Conservation (phyloP, 2,113 vertebrate genomes). For the Dicaeum eximium region DNA sequence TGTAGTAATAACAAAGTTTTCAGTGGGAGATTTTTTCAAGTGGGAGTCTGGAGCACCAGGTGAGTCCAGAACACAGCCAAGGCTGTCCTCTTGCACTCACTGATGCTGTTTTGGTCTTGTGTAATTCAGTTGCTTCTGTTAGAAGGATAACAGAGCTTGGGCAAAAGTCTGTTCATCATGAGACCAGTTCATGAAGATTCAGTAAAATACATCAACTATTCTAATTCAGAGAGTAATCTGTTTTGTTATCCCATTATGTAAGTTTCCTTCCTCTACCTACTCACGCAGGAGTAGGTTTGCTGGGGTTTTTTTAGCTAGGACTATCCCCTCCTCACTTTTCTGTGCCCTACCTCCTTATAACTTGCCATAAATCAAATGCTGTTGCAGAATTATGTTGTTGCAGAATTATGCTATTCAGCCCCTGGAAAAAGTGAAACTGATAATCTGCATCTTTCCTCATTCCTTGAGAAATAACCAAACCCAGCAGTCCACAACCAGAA, state of each 20-base stretch:
- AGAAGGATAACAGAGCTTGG: neutral
- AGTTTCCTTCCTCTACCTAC: neutral
- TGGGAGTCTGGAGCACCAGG: neutral
- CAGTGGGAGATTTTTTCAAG: neutral
- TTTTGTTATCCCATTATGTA: neutral
- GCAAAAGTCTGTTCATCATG: neutral
- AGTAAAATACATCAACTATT: neutral
- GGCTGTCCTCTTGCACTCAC: neutral
- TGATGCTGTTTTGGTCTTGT: neutral
- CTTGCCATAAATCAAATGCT: neutral
- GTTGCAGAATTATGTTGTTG: neutral
- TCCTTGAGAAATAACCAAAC: neutral
- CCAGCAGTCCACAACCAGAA: neutral
- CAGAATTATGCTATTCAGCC: neutral
- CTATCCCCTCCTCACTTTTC: neutral
- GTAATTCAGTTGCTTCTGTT: neutral
- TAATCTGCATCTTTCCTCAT: neutral
- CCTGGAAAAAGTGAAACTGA: neutral
- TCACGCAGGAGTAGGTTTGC: neutral
- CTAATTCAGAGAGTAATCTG: neutral
- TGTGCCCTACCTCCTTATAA: neutral
- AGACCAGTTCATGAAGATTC: neutral
- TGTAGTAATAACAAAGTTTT: neutral
- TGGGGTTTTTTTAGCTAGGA: neutral
- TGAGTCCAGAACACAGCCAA: neutral